Conservation (phyloP, 2,888 invertebrate genomes). For the Phlogophora meticulosa region DNA sequence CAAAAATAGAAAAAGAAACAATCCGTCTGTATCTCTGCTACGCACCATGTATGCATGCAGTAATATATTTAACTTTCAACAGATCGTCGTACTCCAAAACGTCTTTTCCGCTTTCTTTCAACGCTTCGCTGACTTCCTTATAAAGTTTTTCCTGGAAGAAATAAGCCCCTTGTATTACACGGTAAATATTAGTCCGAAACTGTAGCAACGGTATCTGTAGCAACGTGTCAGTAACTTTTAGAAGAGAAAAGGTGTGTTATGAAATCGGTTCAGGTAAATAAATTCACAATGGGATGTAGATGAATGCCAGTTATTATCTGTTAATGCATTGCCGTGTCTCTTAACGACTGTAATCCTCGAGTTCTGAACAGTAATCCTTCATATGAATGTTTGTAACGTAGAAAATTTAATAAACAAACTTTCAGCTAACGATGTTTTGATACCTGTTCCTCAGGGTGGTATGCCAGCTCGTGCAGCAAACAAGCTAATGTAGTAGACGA, state of each 20-base stretch:
- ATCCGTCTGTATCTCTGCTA: background rate
- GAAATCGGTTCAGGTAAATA: background rate
- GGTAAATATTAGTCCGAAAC: constrained; percentile 29
- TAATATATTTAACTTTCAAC: constrained; percentile 79
- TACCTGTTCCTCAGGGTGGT: constrained; percentile 82
- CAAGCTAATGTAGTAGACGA: constrained; percentile 79
- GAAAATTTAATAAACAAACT: constrained; percentile 9
- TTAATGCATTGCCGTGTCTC: constrained; percentile 12
- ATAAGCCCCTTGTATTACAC: constrained; percentile 29
- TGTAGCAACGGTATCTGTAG: constrained; percentile 6
- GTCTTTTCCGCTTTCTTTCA: constrained; percentile 73
- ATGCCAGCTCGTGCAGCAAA: constrained; percentile 79
- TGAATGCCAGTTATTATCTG: constrained; percentile 9
- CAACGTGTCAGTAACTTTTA: background rate
- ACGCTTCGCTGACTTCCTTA: constrained; percentile 75
- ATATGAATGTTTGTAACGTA: too few species aligned
- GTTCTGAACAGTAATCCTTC: background rate
- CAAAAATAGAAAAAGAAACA: background rate
- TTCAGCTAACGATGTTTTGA: constrained; percentile 17
- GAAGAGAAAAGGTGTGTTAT: background rate
- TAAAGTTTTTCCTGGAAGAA: constrained; percentile 78
- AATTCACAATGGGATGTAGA: background rate
- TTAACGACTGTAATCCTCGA: background rate
- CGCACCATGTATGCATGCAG: constrained; percentile 80
- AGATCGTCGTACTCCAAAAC: constrained; percentile 81